A percentile compares a stretch with the other conserved stretches of the same genome.
phyloP scores from a whole-genome alignment of 2,888 invertebrate species.

The Drosophila emarginata region DNA sequence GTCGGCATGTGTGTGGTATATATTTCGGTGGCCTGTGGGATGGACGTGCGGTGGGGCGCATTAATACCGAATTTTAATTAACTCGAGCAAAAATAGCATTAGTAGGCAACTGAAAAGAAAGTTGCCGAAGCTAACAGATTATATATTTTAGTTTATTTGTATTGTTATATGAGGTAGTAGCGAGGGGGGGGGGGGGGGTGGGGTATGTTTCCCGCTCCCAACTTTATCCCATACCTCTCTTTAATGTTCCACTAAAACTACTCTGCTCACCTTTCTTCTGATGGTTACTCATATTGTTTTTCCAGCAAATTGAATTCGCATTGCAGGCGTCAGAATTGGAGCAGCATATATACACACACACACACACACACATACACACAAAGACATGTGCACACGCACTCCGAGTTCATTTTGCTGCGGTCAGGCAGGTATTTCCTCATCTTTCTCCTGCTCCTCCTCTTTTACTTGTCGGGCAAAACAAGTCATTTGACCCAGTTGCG shows the following conservation, averaged over 20 bases:
- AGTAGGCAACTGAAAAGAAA: slow-evolving; percentile 34
- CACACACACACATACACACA: neutral
- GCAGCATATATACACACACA: slow-evolving; percentile 28
- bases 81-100: slow-evolving; percentile 44
- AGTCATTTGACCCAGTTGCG: slow-evolving; percentile 64
- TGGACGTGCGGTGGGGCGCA: slow-evolving; percentile 35
- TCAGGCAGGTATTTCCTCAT: neutral
- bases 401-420: slow-evolving; percentile 12
- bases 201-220: no score
- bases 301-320: slow-evolving; percentile 49
- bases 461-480: slow-evolving; percentile 26
- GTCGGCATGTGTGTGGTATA: slow-evolving; percentile 10
- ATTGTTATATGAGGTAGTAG: neutral
- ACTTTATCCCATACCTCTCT: neutral
- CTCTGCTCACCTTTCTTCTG: slow-evolving; percentile 1
- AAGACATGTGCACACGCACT: slow-evolving; percentile 6
- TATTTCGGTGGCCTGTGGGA: slow-evolving; percentile 13
- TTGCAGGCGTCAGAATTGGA: slow-evolving; percentile 51
- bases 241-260: neutral
- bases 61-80: slow-evolving; percentile 74
- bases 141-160: slow-evolving; percentile 30
- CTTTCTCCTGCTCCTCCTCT: neutral
- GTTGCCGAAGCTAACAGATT: slow-evolving; percentile 45
- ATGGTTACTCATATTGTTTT: slow-evolving; percentile 24
- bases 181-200: no score